These are phyloP conservation scores for Orthonychiurus folsomi DNA, from an alignment of 2,888 invertebrate genomes.

Conservation along the genomic window DNA sequence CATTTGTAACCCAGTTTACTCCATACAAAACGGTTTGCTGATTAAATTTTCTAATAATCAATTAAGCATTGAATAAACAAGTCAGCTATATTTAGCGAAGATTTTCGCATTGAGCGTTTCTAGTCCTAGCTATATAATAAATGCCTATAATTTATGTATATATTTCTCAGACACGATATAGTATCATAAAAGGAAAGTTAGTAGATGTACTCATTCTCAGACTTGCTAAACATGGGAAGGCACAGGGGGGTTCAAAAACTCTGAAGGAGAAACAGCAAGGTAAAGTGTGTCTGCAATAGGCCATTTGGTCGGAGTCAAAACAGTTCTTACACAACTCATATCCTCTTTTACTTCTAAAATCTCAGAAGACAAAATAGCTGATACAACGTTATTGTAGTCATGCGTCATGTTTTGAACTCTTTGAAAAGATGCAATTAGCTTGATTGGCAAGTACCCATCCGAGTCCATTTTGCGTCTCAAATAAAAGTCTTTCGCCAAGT, in stretches of 20 bases:
- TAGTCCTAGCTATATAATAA: too few species aligned
- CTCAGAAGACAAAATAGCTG: slow-evolving; percentile 29
- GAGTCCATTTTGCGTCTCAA: slow-evolving; percentile 91
- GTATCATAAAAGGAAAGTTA: too few species aligned
- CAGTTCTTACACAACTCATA: slow-evolving; percentile 53
- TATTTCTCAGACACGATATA: too few species aligned
- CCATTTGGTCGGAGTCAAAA: slow-evolving; percentile 76
- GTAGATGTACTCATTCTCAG: too few species aligned
- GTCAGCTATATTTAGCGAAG: too few species aligned
- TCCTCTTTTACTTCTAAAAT: slow-evolving; percentile 31
- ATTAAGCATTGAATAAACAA: too few species aligned
- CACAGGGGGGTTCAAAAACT: slow-evolving; percentile 1
- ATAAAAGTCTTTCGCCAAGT: slow-evolving; percentile 90
- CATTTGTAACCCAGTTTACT: too few species aligned
- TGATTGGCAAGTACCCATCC: slow-evolving; percentile 86
- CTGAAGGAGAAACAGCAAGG: not conserved
- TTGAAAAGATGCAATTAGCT: slow-evolving; percentile 91
- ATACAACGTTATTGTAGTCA: slow-evolving; percentile 29
- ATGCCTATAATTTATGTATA: too few species aligned
- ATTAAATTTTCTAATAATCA: too few species aligned
- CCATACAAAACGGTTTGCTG: too few species aligned
- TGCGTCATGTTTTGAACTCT: slow-evolving; percentile 53
- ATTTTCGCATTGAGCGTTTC: too few species aligned
- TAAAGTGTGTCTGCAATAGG: slow-evolving; percentile 51
- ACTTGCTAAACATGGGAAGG: not conserved